Evolutionary conservation across 2,113 vertebrate species (phyloP).

Genomic region (Pangasianodon hypophthalmus): DNA sequence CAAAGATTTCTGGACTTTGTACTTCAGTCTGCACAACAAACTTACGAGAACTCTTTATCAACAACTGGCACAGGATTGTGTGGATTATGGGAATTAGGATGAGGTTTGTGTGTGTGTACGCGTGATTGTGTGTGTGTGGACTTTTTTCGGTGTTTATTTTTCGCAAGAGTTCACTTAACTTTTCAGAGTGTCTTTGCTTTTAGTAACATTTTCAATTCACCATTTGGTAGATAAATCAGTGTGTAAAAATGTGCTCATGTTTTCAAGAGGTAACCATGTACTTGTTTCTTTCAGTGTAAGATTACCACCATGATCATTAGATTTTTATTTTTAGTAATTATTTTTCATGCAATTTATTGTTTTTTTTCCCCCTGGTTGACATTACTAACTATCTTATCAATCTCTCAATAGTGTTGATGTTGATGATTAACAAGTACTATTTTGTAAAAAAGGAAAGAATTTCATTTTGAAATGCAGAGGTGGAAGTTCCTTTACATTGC

Average conservation of each 20-base stretch:
- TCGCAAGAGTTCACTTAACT: not conserved
- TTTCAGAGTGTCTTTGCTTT: not conserved
- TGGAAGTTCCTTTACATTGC: not conserved
- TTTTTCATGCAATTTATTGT: not conserved
- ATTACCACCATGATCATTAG: not conserved
- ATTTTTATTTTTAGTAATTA: not conserved
- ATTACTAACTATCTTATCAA: not conserved
- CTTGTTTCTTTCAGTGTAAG: not conserved
- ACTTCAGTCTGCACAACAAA: slow-evolving; percentile 22
- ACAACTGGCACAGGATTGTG: not conserved
- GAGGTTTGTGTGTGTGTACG: not conserved
- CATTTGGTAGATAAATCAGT: not conserved
- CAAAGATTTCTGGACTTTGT: slow-evolving; percentile 8
- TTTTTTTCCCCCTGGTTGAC: not conserved
- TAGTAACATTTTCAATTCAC: not conserved
- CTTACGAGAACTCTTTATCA: slow-evolving; percentile 1
- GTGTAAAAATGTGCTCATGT: not conserved
- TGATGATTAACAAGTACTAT: not conserved
- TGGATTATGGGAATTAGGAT: slow-evolving; percentile 35
- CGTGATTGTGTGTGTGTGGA: not conserved
- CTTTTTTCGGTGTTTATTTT: not conserved
- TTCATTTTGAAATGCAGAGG: not conserved
- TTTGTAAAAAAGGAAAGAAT: not conserved
- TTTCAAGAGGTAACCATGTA: not conserved
- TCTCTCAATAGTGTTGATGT: not conserved